Conservation (phyloP, 2,113 vertebrate genomes). For the Festucalex cinctus region DNA sequence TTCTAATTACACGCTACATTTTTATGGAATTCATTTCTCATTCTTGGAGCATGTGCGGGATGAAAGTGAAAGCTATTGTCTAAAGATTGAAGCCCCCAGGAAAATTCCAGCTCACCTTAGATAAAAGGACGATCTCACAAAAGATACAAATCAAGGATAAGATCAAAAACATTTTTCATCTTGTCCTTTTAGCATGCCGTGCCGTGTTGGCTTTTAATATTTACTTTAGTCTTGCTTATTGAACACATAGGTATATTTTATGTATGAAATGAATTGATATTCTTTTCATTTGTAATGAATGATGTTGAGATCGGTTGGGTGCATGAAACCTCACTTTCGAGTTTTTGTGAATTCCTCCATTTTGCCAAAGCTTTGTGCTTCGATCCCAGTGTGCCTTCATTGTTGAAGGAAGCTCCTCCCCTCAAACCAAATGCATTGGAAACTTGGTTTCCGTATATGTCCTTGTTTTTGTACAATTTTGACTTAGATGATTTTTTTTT, state of each 20-base stretch:
- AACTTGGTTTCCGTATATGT: no score
- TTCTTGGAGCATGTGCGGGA: slow-evolving; percentile 23
- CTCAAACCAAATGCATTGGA: no score
- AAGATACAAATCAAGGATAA: slow-evolving; percentile 28
- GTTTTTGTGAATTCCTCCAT: no score
- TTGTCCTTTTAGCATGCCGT: slow-evolving; percentile 18
- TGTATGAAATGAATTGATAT: no score
- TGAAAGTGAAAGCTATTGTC: slow-evolving; percentile 23
- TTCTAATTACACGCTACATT: slow-evolving; percentile 31
- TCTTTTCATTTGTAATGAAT: no score
- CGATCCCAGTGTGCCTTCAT: no score
- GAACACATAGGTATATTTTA: not conserved
- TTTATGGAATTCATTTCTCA: slow-evolving; percentile 26
- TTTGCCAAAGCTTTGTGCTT: no score
- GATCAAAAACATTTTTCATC: not conserved
- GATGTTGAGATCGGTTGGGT: not conserved
- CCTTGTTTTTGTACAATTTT: no score
- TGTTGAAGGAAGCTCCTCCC: no score
- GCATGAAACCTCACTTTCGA: not conserved
- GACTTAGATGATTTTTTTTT: no score
- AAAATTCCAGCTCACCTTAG: slow-evolving; percentile 18
- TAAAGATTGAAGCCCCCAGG: not conserved
- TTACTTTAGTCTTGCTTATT: slow-evolving; percentile 11
- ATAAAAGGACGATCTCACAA: slow-evolving; percentile 32
- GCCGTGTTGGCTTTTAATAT: slow-evolving; percentile 6